phyloP scores from a whole-genome alignment of 2,113 vertebrate genomes.

The Montifringilla adamsi region DNA sequence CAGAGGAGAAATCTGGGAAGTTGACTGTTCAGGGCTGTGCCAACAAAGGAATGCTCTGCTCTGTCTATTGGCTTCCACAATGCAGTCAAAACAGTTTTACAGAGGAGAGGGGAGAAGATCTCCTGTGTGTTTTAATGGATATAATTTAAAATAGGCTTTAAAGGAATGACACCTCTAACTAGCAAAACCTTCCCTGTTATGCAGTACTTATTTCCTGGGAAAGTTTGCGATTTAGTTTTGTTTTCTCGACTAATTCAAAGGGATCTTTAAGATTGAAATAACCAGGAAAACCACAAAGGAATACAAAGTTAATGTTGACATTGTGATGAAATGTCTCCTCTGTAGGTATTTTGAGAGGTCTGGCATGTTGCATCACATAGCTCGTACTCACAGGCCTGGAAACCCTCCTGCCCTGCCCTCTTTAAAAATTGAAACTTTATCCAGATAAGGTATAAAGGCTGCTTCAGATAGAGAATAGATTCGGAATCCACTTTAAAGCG shows the following conservation, averaged over 20 bases:
- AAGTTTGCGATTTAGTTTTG: neutral
- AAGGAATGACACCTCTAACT: neutral
- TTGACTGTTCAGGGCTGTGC: constrained; percentile 8
- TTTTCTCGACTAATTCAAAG: neutral
- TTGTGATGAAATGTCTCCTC: neutral
- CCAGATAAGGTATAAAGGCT: constrained; percentile 21
- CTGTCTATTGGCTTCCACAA: neutral
- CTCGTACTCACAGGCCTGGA: constrained; percentile 37
- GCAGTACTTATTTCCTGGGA: neutral
- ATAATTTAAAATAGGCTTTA: neutral
- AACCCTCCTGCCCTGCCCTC: constrained; percentile 47
- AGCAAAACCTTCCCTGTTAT: neutral
- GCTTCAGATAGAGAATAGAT: neutral
- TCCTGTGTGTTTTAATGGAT: neutral
- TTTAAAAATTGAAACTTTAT: constrained; percentile 44
- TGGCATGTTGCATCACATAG: constrained; percentile 34
- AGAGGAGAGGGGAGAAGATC: neutral
- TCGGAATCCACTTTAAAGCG: neutral
- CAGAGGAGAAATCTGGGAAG: neutral
- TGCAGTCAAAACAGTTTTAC: neutral
- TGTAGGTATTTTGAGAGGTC: constrained; percentile 19
- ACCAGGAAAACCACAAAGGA: neutral
- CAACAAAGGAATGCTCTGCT: neutral
- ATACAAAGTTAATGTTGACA: neutral
- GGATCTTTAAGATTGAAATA: neutral